phyloP scores from a whole-genome alignment of 2,113 vertebrate genomes.

The Lampris incognitus region DNA sequence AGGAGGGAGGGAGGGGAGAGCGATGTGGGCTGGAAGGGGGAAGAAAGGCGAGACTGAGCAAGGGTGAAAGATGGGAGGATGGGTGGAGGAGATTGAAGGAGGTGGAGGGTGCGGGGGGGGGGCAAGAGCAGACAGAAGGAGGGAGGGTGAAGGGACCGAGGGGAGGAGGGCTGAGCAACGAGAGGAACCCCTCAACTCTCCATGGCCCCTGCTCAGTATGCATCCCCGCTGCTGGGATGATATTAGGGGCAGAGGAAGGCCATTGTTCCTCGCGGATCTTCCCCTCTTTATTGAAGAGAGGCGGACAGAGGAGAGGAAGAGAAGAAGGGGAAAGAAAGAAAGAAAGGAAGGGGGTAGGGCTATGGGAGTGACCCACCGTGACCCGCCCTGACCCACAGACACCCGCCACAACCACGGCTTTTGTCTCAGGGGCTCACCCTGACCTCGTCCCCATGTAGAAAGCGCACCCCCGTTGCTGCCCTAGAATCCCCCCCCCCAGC shows the following conservation, averaged over 20 bases:
- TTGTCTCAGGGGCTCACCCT: constrained; percentile 70
- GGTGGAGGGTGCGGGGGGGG: constrained; percentile 36
- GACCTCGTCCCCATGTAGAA: constrained; percentile 74
- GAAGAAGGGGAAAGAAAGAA: constrained; percentile 68
- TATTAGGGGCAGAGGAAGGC: constrained; percentile 75
- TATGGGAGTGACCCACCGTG: constrained; percentile 62
- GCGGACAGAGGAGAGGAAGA: constrained; percentile 76
- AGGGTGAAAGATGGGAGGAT: constrained; percentile 28
- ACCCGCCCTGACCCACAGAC: constrained; percentile 71
- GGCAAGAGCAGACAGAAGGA: not conserved
- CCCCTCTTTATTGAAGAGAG: constrained; percentile 70
- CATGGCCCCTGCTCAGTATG: constrained; percentile 76
- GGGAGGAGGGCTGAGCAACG: constrained; percentile 46
- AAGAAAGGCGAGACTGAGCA: constrained; percentile 6
- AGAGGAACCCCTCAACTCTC: constrained; percentile 52
- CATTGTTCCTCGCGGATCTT: constrained; percentile 78
- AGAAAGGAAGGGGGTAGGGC: constrained; percentile 61
- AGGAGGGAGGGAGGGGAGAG: not conserved
- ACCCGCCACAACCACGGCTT: constrained; percentile 75
- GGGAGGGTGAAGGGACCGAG: constrained; percentile 46
- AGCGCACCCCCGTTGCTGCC: constrained; percentile 48
- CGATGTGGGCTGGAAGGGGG: not conserved
- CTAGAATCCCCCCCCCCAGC: constrained; percentile 43
- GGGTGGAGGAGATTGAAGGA: constrained; percentile 17
- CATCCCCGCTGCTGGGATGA: constrained; percentile 76